Evolutionary conservation across 2,113 vertebrate genomes (phyloP).

Genomic region (Oreochromis spilurus): DNA sequence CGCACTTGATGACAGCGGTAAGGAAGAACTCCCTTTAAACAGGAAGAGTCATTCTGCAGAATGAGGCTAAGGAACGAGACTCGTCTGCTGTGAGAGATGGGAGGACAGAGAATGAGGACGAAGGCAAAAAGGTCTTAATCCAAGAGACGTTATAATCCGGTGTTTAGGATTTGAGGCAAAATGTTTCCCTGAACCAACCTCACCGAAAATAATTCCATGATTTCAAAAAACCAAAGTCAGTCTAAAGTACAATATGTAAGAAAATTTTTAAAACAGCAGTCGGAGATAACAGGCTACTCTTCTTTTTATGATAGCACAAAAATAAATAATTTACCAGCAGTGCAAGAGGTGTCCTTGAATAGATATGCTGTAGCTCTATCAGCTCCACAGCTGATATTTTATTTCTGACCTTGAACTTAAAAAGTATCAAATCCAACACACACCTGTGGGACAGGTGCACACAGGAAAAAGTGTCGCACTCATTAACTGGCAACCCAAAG

Average conservation of each 20-base stretch:
- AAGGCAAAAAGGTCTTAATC: not conserved
- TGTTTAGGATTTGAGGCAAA: not conserved
- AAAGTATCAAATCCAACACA: not conserved
- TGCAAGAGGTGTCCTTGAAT: not conserved
- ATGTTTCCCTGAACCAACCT: not conserved
- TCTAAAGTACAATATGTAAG: not conserved
- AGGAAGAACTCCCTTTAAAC: not conserved
- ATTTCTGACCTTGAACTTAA: not conserved
- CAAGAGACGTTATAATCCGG: not conserved
- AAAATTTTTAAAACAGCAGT: not conserved
- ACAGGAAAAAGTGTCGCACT: not conserved
- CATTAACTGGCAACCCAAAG: fast-evolving
- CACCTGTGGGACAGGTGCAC: not conserved
- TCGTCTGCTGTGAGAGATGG: not conserved
- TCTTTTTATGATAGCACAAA: not conserved
- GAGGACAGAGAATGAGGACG: not conserved
- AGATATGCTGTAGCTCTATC: not conserved
- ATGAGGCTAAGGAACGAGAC: not conserved
- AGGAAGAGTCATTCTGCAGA: not conserved
- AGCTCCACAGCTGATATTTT: not conserved
- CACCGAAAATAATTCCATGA: not conserved
- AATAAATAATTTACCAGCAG: not conserved
- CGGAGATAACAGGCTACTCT: not conserved
- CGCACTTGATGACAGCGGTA: not conserved
- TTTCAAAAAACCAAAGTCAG: not conserved